phyloP scores from a whole-genome alignment of 2,888 invertebrate genomes.

The Caenorhabditis wallacei region DNA sequence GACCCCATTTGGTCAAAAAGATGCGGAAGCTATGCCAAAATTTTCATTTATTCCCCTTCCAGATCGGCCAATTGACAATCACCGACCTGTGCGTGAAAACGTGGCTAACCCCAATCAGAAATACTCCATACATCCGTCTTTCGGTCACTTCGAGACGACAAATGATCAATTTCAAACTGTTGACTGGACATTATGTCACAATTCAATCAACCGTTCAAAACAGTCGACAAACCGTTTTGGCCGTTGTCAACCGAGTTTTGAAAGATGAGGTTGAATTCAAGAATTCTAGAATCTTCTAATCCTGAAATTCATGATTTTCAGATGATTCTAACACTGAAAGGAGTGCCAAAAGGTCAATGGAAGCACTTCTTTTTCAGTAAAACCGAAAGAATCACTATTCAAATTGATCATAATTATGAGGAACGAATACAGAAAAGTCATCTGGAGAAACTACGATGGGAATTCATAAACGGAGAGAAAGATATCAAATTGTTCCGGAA shows the following conservation, averaged over 20 bases:
- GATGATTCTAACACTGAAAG: constrained; percentile 44
- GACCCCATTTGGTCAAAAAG: too few relatives aligned
- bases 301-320: too few relatives aligned
- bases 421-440: neutral
- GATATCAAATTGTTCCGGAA: constrained; percentile 2
- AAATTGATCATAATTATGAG: constrained; percentile 30
- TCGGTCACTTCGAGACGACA: neutral
- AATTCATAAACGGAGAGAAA: neutral
- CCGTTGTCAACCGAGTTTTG: constrained; percentile 34
- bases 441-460: neutral
- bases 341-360: neutral
- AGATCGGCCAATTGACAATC: constrained; percentile 29
- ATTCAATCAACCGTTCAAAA: neutral
- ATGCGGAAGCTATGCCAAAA: too few relatives aligned
- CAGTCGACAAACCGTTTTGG: constrained; percentile 2
- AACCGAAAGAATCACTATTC: constrained; percentile 8
- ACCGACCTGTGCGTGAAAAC: constrained; percentile 9
- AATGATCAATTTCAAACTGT: constrained; percentile 28
- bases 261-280: constrained; percentile 39
- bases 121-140: constrained; percentile 17
- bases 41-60: too few relatives aligned
- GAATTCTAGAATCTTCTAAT: too few relatives aligned
- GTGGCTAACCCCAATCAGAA: constrained; percentile 2
- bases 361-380: constrained; percentile 3
- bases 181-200: constrained; percentile 31